Evolutionary conservation across 2,797 vertebrate species (phyloP).

Genomic region (Pagetopsis macropterus): DNA sequence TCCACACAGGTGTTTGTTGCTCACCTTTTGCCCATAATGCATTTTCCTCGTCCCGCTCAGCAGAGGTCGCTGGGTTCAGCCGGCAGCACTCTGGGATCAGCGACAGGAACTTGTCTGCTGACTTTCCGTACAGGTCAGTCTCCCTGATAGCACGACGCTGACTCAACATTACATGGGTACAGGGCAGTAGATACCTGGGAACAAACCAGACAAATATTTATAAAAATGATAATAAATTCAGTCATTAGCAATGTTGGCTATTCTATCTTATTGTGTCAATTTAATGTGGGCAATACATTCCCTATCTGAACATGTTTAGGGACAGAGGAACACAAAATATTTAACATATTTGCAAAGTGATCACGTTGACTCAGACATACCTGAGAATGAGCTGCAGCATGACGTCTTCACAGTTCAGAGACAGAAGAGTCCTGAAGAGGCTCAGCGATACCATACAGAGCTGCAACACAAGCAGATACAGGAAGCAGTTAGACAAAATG

Average conservation of each 20-base stretch:
- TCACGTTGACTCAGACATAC: slow-evolving; percentile 66
- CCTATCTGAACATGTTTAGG: background rate
- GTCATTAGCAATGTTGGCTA: background rate
- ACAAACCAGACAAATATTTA: background rate
- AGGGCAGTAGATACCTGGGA: slow-evolving; percentile 94
- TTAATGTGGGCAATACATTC: background rate
- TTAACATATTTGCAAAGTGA: no score
- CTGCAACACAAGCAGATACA: slow-evolving; percentile 61
- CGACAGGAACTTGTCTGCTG: slow-evolving; percentile 94
- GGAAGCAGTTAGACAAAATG: background rate
- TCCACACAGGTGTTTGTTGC: background rate
- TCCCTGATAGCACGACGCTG: slow-evolving; percentile 94
- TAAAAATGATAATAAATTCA: background rate
- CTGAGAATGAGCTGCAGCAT: slow-evolving; percentile 97
- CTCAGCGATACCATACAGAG: slow-evolving; percentile 97
- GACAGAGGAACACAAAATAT: background rate
- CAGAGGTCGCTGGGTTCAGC: slow-evolving; percentile 67
- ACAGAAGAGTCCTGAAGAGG: slow-evolving; percentile 95
- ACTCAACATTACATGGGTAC: slow-evolving; percentile 97
- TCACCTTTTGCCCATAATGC: slow-evolving; percentile 90
- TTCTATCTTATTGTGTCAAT: background rate
- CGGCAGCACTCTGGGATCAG: slow-evolving; percentile 94
- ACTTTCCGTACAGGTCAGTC: slow-evolving; percentile 92
- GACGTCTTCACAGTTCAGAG: slow-evolving; percentile 95
- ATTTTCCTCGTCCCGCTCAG: slow-evolving; percentile 85